A percentile compares a stretch with the other conserved stretches of the same genome.
Evolutionary conservation across 2,888 invertebrate species (phyloP).

Genomic region (Apodemia duryi): DNA sequence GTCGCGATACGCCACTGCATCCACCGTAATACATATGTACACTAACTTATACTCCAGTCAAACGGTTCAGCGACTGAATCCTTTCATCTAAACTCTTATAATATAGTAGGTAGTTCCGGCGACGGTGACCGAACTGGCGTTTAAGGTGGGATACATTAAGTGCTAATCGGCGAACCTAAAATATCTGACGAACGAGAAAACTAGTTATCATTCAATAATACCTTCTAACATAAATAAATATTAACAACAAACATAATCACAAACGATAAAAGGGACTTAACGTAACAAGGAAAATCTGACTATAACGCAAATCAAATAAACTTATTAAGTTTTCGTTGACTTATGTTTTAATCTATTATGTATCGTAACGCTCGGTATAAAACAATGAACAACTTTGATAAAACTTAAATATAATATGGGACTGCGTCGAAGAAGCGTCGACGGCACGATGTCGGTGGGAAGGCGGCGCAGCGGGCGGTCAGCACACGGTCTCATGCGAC

Average conservation of each 20-base stretch:
- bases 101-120: slow-evolving; percentile 50
- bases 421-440: slow-evolving; percentile 1
- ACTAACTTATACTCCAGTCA: slow-evolving; percentile 54
- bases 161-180: slow-evolving; percentile 32
- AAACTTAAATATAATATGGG: background rate
- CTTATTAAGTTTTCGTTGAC: background rate
- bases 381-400: background rate
- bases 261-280: slow-evolving; percentile 15
- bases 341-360: background rate
- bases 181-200: slow-evolving; percentile 22
- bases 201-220: background rate
- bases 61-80: slow-evolving; percentile 53
- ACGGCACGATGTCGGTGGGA: slow-evolving; percentile 54
- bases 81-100: slow-evolving; percentile 47
- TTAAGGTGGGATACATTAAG: slow-evolving; percentile 59
- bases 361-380: background rate
- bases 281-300: slow-evolving; percentile 1
- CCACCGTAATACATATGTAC: slow-evolving; percentile 67
- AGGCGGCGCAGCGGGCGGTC: slow-evolving; percentile 67
- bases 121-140: slow-evolving; percentile 41
- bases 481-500: slow-evolving; percentile 66
- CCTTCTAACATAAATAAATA: slow-evolving; percentile 19
- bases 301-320: background rate
- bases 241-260: slow-evolving; percentile 16
- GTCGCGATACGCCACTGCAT: slow-evolving; percentile 66